A percentile compares a stretch with the other conserved stretches of the same genome.
phyloP scores from a whole-genome alignment of 1,140 invertebrate genomes.

The Anastrepha ludens region DNA sequence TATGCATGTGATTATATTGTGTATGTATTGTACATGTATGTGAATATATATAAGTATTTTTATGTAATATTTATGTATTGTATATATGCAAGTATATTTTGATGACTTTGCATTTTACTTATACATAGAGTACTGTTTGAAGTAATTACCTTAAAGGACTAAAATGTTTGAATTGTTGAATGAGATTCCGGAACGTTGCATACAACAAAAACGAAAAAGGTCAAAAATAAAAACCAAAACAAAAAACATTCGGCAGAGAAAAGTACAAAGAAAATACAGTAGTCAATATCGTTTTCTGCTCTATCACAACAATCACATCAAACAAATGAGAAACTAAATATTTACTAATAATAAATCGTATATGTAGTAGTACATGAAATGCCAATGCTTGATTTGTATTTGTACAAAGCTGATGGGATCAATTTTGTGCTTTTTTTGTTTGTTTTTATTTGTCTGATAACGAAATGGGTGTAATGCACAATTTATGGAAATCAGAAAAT shows the following conservation, averaged over 20 bases:
- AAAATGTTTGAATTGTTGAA: constrained; percentile 17
- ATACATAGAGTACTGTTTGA: constrained; percentile 2
- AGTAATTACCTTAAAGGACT: constrained; percentile 48
- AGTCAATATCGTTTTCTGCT: constrained; percentile 44
- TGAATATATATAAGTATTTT: too few relatives aligned
- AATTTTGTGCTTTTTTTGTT: background rate
- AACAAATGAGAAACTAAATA: constrained; percentile 40
- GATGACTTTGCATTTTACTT: background rate
- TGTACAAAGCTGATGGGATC: background rate
- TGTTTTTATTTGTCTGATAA: background rate
- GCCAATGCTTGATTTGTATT: constrained; percentile 42
- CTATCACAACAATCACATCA: constrained; percentile 25
- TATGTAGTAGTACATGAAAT: constrained; percentile 12
- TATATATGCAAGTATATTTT: constrained; percentile 2
- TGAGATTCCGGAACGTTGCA: constrained; percentile 43
- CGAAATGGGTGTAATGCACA: background rate
- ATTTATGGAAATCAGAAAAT: background rate
- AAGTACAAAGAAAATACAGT: constrained; percentile 24
- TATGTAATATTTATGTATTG: background rate
- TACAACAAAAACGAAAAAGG: constrained; percentile 6
- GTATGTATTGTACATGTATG: too few relatives aligned
- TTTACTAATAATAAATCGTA: background rate
- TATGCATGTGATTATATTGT: too few relatives aligned
- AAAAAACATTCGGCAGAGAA: constrained; percentile 49
- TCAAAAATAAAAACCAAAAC: constrained; percentile 3